Conservation (phyloP, 2,888 invertebrate species). For the Spodoptera exigua region DNA sequence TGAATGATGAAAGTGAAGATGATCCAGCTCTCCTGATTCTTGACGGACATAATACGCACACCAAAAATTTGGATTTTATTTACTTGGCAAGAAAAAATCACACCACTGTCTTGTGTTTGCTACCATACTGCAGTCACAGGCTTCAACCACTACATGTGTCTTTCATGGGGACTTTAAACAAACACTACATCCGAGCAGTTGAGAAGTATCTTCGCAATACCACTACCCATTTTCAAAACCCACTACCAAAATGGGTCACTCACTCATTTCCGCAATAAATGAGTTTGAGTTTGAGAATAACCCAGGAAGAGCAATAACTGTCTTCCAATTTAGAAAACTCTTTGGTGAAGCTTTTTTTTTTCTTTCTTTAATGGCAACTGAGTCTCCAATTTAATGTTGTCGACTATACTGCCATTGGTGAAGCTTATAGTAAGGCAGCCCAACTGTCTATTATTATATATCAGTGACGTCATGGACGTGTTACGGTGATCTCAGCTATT, state of each 20-base stretch:
- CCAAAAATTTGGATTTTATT: constrained; percentile 33
- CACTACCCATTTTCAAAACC: no score
- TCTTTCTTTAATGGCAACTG: no score
- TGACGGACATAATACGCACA: constrained; percentile 32
- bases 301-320: constrained; percentile 23
- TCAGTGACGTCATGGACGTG: no score
- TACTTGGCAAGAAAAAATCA: constrained; percentile 32
- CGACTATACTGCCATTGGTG: no score
- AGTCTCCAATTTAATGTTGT: no score
- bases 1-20: constrained; percentile 9
- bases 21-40: constrained; percentile 40
- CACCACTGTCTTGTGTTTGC: constrained; percentile 34
- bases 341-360: no score
- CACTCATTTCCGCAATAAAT: no score
- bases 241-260: no score
- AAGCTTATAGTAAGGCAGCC: constrained; percentile 26
- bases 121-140: constrained; percentile 42
- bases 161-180: constrained; percentile 46
- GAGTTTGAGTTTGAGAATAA: no score
- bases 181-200: constrained; percentile 28
- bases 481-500: no score
- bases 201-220: constrained; percentile 20
- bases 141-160: constrained; percentile 41
- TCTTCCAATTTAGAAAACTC: constrained; percentile 23
- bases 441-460: constrained; percentile 15